Evolutionary conservation across 2,888 invertebrate genomes (phyloP), one percentile per base, ranked within the genome.

Genomic region (Orchesellides sinensis): DNA sequence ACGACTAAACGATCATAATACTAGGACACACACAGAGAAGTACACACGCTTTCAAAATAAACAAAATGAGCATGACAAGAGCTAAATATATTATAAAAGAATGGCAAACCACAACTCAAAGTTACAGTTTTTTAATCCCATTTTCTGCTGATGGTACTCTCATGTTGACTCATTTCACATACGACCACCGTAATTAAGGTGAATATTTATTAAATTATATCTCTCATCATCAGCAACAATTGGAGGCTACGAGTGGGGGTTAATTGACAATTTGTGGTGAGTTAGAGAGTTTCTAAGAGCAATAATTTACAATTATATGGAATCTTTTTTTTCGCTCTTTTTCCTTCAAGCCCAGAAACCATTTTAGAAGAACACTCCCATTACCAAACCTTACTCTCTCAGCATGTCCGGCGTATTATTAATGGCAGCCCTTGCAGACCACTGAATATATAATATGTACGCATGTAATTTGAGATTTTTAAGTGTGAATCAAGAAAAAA

Each of bases 211-310:
- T n/a, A 73, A 63, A 27, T 45, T 35, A 65, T 29, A 74, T 65
- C 52, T n/a, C n/a, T 65, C 54, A 32, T 63, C 52, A 17, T 35
- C 66, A 49, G 17, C n/a, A n/a, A n/a, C 23, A 65, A n/a, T 49
- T 66, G 73, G 65, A 75, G 75, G 75, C 66, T 75, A 27, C 45
- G 40, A 21, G 68, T 68, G 45, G 27, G 77, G 56, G 65, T 54
- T 72, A 79, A 79, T 79, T 79, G 65, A 65, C 70, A 78, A 78
- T 69, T 63, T 79, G 72, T 70, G 79, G 79, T 54, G 65, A 79
- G 40, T 61, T 79, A 54, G 72, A 54, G 79, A 69, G 72, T 54
- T 79, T 79, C 72, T 72, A 72, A 68, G 52, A 61, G 72, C 40
- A 69, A 72, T 79, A 79, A 72, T 72, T 79, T 65, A 79, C 79